phyloP scores from a whole-genome alignment of 2,888 invertebrate species.

The Andrena chrysosceles region DNA sequence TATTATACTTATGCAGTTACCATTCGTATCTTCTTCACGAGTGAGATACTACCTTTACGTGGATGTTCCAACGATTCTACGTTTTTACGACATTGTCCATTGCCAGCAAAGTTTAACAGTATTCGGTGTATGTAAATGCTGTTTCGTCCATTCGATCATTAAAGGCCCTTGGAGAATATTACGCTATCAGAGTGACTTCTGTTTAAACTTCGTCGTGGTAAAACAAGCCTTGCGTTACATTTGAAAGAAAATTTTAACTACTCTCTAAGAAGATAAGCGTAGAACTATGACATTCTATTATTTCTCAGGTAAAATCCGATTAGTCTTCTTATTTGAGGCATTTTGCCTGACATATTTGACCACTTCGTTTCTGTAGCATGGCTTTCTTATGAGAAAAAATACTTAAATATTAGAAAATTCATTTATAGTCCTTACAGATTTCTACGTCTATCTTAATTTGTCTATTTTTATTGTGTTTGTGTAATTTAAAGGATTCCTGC shows the following conservation, averaged over 20 bases:
- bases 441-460: too few species aligned
- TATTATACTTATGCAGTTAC: constrained; percentile 50
- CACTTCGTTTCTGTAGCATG: not conserved
- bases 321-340: not conserved
- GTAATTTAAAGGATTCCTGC: too few species aligned
- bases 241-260: not conserved
- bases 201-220: not conserved
- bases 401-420: too few species aligned
- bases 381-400: too few species aligned
- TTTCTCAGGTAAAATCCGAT: not conserved
- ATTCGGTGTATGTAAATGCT: not conserved
- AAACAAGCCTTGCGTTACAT: not conserved
- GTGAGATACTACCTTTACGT: constrained; percentile 26
- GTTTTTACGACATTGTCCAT: not conserved
- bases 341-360: not conserved
- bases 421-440: too few species aligned
- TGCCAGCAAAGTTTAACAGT: constrained; percentile 3
- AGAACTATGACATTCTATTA: not conserved
- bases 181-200: not conserved
- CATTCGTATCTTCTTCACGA: constrained; percentile 29
- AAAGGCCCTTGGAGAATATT: not conserved
- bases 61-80: not conserved
- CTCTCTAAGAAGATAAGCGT: not conserved
- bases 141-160: not conserved
- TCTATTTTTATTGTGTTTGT: too few species aligned